Evolutionary conservation across 2,113 vertebrate species (phyloP).

Genomic region (Pheucticus melanocephalus): DNA sequence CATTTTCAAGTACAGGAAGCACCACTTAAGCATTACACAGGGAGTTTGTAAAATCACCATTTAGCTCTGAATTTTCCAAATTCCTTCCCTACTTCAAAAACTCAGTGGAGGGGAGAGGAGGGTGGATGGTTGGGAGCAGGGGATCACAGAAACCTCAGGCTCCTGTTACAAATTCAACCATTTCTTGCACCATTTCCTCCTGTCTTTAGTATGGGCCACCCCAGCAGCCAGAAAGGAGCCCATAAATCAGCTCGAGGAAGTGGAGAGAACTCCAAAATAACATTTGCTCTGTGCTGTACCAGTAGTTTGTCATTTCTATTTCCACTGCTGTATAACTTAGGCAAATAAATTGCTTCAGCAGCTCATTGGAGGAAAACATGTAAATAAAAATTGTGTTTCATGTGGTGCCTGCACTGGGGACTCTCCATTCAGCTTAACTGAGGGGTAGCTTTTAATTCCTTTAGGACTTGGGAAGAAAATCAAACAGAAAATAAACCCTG

Average conservation of each 20-base stretch:
- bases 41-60: background rate
- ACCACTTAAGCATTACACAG: background rate
- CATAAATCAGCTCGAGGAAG: background rate
- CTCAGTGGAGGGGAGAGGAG: background rate
- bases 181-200: slow-evolving; percentile 6
- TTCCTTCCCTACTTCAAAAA: background rate
- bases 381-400: background rate
- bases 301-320: background rate
- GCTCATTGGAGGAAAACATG: background rate
- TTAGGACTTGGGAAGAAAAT: background rate
- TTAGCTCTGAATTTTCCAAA: background rate
- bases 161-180: background rate
- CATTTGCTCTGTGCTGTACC: background rate
- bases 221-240: background rate
- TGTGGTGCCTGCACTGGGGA: background rate
- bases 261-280: background rate
- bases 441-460: background rate
- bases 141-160: background rate
- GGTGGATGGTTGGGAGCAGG: background rate
- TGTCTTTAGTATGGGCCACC: background rate
- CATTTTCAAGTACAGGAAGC: background rate
- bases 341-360: background rate
- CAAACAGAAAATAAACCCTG: background rate
- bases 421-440: background rate
- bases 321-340: background rate